Evolutionary conservation across 2,797 vertebrate genomes (phyloP), one percentile per base, ranked within the genome.

Genomic region (Nasua narica): DNA sequence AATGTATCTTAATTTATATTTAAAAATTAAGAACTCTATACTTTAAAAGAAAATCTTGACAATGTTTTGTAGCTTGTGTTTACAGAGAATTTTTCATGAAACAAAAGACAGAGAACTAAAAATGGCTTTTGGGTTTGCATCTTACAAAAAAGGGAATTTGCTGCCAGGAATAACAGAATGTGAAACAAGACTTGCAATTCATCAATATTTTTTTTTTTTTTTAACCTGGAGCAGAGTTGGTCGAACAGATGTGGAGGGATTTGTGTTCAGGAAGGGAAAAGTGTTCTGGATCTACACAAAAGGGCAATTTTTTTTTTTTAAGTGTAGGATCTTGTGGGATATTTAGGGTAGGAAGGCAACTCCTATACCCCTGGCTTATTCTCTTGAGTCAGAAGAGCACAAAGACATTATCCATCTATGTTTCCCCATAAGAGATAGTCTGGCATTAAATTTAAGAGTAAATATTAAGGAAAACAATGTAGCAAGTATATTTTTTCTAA

Each of bases 141-240:
- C 74, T 92, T 85, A 46, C 43, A 27, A 65, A 48, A 97, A 98
- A 54, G 43, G 32, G 32, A 94, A 97, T 72, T 43, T 90, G 84
- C 87, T 98, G 97, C 97, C 97, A 98, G 97, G 87, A 97, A 98
- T 88, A 98, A 98, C 97, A 98, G 96, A 98, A 98, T 98, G 98
- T 97, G 54, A 91, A 98, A 87, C 4, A 94, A 92, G 90, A 96
- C 93, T 96, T 97, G 87, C 69, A 98, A 98, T 98, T 95, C 91
- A 98, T 98, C 98, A 98, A 93, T 97, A 96, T 81, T 23, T 23
- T 40, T 70, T 67, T 98, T 98, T 50, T 27, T 79, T 65, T 85
- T 35, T 48, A 27, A 97, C 96, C 94, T 98, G 97, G 96, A 97
- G 83, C 27, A 94, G 77, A 95, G 9, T n/a, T 67, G 78, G 21